A percentile compares a stretch with the other conserved stretches of the same genome.
Conservation (phyloP, 2,113 vertebrate genomes). For the Corythornis madagascariensis region DNA sequence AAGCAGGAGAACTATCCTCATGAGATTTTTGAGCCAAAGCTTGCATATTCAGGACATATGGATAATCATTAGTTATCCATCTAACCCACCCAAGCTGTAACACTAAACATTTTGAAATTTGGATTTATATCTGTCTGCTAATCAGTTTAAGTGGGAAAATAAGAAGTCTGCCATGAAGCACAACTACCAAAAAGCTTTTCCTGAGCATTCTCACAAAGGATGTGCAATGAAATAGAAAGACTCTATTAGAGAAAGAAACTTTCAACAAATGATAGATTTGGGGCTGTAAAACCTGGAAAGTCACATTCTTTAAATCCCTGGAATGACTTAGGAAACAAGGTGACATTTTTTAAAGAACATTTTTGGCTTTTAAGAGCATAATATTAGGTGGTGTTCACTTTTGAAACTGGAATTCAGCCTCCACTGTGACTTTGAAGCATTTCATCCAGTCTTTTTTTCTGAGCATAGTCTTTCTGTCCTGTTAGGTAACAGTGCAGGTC, state of each 20-base stretch:
- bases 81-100: conserved; percentile 33
- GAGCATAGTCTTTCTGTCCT: background rate
- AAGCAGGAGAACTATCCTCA: conserved; percentile 33
- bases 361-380: background rate
- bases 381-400: background rate
- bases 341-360: background rate
- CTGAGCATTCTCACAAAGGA: background rate
- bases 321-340: background rate
- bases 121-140: conserved; percentile 16
- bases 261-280: background rate
- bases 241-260: background rate
- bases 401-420: background rate
- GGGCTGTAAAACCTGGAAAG: conserved; percentile 36
- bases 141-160: background rate
- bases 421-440: background rate
- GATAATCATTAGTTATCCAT: conserved; percentile 1
- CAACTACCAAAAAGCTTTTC: background rate
- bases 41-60: conserved; percentile 32
- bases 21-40: conserved; percentile 42
- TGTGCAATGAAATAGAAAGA: background rate
- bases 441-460: background rate
- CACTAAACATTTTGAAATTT: conserved; percentile 1
- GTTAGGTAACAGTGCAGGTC: background rate
- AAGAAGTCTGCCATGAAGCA: background rate
- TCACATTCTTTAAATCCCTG: conserved; percentile 32